Conservation (phyloP, 1,140 invertebrate species). For the Akabosia matsudoensis region DNA sequence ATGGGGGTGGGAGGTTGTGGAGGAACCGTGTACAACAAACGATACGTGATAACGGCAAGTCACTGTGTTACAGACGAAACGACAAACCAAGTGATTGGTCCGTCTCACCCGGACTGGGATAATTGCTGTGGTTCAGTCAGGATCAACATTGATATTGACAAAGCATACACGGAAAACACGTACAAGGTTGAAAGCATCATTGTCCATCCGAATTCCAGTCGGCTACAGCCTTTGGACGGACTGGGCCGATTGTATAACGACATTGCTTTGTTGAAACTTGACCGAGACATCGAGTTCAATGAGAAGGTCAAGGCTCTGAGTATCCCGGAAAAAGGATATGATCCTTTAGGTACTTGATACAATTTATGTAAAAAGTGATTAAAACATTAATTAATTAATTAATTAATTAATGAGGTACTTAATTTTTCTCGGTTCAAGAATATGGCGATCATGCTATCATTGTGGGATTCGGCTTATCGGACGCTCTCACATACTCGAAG, state of each 20-base stretch:
- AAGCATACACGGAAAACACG: neutral
- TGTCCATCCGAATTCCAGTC: slow-evolving; percentile 3
- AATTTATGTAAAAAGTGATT: too few species aligned
- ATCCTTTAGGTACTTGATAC: too few species aligned
- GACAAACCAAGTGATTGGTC: neutral
- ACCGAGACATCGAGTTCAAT: neutral
- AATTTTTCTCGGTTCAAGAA: too few species aligned
- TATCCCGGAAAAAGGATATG: neutral
- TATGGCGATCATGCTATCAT: neutral
- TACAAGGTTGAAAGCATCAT: neutral
- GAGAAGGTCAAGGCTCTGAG: neutral
- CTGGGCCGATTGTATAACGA: slow-evolving; percentile 18
- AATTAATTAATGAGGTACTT: too few species aligned
- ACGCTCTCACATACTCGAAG: neutral
- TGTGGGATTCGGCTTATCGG: neutral
- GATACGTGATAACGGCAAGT: neutral
- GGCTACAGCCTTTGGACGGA: neutral
- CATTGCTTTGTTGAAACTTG: neutral
- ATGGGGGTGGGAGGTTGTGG: neutral
- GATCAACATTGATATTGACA: neutral
- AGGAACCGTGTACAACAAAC: neutral
- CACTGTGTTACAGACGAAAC: slow-evolving; percentile 3
- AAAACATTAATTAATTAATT: too few species aligned
- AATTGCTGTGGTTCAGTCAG: neutral
- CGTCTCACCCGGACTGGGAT: too few species aligned